phyloP scores from a whole-genome alignment of 1,140 invertebrate genomes.

The Lordiphosa clarofinis region DNA sequence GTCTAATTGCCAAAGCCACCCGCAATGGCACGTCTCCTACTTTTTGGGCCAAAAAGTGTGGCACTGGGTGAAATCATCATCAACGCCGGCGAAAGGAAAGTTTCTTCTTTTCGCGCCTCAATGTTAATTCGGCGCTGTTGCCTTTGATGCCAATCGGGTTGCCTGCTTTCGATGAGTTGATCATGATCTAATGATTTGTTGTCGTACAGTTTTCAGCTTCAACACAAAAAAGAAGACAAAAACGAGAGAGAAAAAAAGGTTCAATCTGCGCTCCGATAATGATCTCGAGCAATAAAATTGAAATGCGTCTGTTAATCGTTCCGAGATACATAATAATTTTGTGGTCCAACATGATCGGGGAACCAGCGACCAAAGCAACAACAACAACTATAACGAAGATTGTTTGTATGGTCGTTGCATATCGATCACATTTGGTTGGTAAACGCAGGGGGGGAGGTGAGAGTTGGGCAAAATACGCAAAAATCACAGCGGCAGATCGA shows the following conservation, averaged over 20 bases:
- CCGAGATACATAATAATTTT: slow-evolving; percentile 76
- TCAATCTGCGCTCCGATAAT: slow-evolving; percentile 54
- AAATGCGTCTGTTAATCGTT: slow-evolving; percentile 75
- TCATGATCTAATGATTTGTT: slow-evolving; percentile 68
- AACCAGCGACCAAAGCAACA: slow-evolving; percentile 18
- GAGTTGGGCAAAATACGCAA: slow-evolving; percentile 47
- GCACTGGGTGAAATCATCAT: slow-evolving; percentile 70
- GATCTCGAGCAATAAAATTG: slow-evolving; percentile 74
- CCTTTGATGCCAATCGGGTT: slow-evolving; percentile 46
- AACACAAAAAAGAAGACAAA: slow-evolving; percentile 21
- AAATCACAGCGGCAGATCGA: slow-evolving; percentile 57
- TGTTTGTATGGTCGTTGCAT: slow-evolving; percentile 45
- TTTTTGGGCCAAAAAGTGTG: slow-evolving; percentile 56
- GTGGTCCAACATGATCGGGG: slow-evolving; percentile 36
- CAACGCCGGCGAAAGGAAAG: slow-evolving; percentile 56
- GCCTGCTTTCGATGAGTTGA: slow-evolving; percentile 32
- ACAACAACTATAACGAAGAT: slow-evolving; percentile 31
- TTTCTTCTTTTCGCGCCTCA: slow-evolving; percentile 61
- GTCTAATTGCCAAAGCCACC: slow-evolving; percentile 72
- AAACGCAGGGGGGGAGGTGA: slow-evolving; percentile 3
- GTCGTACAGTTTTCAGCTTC: slow-evolving; percentile 41
- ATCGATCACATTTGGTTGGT: slow-evolving; percentile 53
- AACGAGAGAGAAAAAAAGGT: slow-evolving; percentile 21
- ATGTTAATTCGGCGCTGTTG: slow-evolving; percentile 45
- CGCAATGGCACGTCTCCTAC: slow-evolving; percentile 55